Base-by-base conservation (phyloP, 2,797 vertebrate genomes). In the Onychomys torridus region DNA sequence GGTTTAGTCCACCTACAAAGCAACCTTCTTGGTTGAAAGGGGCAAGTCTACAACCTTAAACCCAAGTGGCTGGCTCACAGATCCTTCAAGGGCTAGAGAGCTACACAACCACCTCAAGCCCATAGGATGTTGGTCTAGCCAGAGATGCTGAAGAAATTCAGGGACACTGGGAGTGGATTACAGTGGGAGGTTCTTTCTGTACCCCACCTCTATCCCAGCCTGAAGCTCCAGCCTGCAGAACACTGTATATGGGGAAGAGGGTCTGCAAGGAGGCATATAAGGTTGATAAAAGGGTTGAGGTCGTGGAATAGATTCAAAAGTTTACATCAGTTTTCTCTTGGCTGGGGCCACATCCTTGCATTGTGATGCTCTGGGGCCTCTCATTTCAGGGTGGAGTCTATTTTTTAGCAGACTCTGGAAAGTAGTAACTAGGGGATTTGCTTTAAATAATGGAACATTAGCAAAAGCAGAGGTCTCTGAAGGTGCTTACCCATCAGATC, bases 281-380 rank as follows among this genome's bases (percentile, higher is more conserved):
- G 73, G 23, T 52, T 89, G 77, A 16, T 25, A 10, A 89, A 65
- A 82, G 7, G 32, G 32, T 87, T 81, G 63, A 46, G 23, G 57
- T 40, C 57, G 32, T 27, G 23, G 6, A 49, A 37, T 2, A 46
- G 78, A 82, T 43, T 77, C 17, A 29, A 86, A 77, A 77, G 29
- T 55, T 13, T 13, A 10, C 55, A 63, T 92, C 69, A 49, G 29
- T 77, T 85, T 78, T 52, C 21, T 52, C 34, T n/a, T 81, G 25
- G 59, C 89, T 49, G 1, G 5, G 3, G 43, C 40, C n/a, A 65
- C 0, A 0, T 13, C 11, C 40, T 49, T 37, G 7, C 7, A 16
- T 63, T 23, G 34, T 40, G 63, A 83, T 46, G 6, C 40, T n/a
- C 55, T 6, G 25, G 55, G 29, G 46, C 63, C 52, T 77, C 57